Conservation (phyloP, 37 sponge, comb jelly and placozoan genomes). For the Halisarca cf. caerulea region DNA sequence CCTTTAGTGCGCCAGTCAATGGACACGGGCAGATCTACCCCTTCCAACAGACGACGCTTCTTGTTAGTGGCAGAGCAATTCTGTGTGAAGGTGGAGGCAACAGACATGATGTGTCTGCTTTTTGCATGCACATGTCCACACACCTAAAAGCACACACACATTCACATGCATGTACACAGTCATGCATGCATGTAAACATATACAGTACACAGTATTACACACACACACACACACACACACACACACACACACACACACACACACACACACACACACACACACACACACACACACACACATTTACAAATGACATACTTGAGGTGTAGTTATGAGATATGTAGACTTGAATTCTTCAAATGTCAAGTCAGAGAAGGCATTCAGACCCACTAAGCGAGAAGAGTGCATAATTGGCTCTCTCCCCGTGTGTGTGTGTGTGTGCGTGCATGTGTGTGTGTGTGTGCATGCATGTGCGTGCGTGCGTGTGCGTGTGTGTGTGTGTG, state of each 20-base stretch:
- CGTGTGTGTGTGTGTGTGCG: background rate
- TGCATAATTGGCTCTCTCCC: too few species aligned
- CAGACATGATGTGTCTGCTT: too few species aligned
- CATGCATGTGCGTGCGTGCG: background rate
- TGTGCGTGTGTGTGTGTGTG: too few species aligned
- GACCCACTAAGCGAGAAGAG: conserved; percentile 36
- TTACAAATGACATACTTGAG: conserved; percentile 25
- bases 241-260: background rate
- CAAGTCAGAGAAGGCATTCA: conserved; percentile 62
- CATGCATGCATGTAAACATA: background rate
- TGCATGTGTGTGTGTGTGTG: background rate
- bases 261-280: background rate
- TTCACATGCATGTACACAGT: background rate
- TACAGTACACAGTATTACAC: too few species aligned
- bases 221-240: too few species aligned
- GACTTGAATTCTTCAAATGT: conserved; percentile 62
- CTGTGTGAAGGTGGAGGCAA: background rate
- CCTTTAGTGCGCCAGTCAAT: conserved; percentile 69
- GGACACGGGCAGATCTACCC: conserved; percentile 31
- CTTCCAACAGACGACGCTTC: background rate
- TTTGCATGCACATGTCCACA: too few species aligned
- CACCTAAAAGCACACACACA: background rate
- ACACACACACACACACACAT: background rate
- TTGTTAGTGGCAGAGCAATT: conserved; percentile 56
- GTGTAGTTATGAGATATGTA: conserved; percentile 35